Conservation (phyloP, 2,113 vertebrate genomes). For the Riparia riparia region DNA sequence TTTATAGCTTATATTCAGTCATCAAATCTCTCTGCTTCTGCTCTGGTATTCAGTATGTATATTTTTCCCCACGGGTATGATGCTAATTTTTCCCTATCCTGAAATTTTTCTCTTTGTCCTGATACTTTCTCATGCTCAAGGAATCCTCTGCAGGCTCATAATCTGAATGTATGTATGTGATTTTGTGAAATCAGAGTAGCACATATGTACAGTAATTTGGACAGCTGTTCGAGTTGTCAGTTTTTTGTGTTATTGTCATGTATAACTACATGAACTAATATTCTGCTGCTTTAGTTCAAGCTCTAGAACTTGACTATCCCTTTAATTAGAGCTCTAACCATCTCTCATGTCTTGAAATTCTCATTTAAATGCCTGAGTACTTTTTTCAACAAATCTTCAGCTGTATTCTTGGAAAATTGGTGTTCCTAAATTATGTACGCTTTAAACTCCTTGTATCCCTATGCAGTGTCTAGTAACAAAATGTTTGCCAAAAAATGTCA, state of each 20-base stretch:
- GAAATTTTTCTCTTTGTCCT: background rate
- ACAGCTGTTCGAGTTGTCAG: conserved; percentile 59
- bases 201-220: conserved; percentile 51
- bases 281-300: conserved; percentile 16
- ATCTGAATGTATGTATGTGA: background rate
- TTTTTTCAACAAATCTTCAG: conserved; percentile 51
- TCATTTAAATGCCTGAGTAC: conserved; percentile 52
- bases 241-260: conserved; percentile 49
- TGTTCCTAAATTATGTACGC: conserved; percentile 15
- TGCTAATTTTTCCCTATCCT: background rate
- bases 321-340: conserved; percentile 59
- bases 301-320: background rate
- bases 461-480: background rate
- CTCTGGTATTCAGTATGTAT: background rate
- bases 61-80: background rate
- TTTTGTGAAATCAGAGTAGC: conserved; percentile 38
- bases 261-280: conserved; percentile 39
- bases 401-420: conserved; percentile 30
- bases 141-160: conserved; percentile 26
- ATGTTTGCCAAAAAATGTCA: background rate
- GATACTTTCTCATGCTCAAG: background rate
- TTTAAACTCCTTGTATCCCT: conserved; percentile 8
- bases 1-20: conserved; percentile 38
- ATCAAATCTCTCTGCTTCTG: background rate
- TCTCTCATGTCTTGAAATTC: conserved; percentile 54